Percentiles rank a stretch among this genome's conserved stretches.
These are phyloP conservation scores for Sinella curviseta DNA, from an alignment of 1,140 invertebrate genomes.

Conservation along the genomic window DNA sequence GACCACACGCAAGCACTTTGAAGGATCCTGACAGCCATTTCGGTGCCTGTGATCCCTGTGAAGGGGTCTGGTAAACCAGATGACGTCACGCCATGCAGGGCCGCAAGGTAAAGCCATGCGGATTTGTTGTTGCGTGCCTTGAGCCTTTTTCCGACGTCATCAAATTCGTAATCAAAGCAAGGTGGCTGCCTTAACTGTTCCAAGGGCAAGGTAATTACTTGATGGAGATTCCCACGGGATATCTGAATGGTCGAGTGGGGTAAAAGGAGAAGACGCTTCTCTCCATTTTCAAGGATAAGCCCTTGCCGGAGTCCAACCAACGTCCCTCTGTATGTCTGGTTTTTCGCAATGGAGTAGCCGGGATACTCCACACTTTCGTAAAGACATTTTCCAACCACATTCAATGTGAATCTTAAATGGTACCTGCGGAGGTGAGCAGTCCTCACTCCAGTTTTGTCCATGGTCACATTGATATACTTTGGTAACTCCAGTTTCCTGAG, in stretches of 20 bases:
- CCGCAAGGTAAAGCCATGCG: slow-evolving; percentile 26
- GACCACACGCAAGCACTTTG: slow-evolving; percentile 27
- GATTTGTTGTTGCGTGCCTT: background rate
- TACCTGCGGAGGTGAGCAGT: background rate
- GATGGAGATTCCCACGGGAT: too few species aligned
- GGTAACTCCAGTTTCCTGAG: background rate
- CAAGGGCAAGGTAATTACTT: background rate
- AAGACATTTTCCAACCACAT: background rate
- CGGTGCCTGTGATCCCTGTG: slow-evolving; percentile 33
- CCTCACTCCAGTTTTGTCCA: too few species aligned
- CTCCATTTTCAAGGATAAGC: background rate
- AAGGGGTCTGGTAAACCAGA: slow-evolving; percentile 27
- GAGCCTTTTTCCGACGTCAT: background rate
- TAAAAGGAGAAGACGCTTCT: background rate
- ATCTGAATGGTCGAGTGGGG: background rate
- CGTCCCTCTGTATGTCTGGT: background rate
- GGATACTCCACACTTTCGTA: background rate
- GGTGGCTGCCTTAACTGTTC: background rate
- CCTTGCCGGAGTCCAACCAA: slow-evolving; percentile 1
- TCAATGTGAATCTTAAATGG: background rate
- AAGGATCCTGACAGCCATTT: slow-evolving; percentile 26
- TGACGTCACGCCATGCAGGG: slow-evolving; percentile 34
- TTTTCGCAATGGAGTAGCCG: background rate
- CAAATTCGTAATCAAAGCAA: slow-evolving; percentile 20
- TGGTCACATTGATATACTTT: background rate